These are phyloP conservation scores for Amblyjoppa fuscipennis DNA, from an alignment of 2,888 invertebrate species.

Conservation along the genomic window DNA sequence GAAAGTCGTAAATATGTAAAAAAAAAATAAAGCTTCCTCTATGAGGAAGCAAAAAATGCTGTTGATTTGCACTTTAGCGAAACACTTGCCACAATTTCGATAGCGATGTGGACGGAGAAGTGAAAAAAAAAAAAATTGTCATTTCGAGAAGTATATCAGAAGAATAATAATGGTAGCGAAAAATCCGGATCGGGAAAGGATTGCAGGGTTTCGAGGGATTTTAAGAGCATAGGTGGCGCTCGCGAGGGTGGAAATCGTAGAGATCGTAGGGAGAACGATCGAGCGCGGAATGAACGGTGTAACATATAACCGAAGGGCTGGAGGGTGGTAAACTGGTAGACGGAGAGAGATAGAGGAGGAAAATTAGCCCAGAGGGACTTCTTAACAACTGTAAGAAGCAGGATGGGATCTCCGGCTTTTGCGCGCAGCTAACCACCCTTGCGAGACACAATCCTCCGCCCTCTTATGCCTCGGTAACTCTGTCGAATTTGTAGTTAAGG, in stretches of 20 bases:
- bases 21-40: too few species aligned
- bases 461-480: conserved; percentile 84
- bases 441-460: conserved; percentile 81
- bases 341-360: conserved; percentile 64
- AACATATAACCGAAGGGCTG: conserved; percentile 41
- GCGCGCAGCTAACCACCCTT: conserved; percentile 82
- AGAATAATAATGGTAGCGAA: not conserved
- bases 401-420: conserved; percentile 74
- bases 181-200: conserved; percentile 5
- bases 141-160: too few species aligned
- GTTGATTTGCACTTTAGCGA: too few species aligned
- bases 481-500: conserved; percentile 85
- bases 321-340: conserved; percentile 40
- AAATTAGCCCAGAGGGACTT: conserved; percentile 84
- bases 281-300: conserved; percentile 52
- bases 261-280: conserved; percentile 57
- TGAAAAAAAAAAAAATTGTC: too few species aligned
- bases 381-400: conserved; percentile 83
- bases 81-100: too few species aligned
- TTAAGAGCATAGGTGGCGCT: conserved; percentile 51
- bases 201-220: conserved; percentile 28
- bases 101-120: too few species aligned
- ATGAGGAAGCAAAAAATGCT: too few species aligned
- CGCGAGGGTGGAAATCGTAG: conserved; percentile 44
- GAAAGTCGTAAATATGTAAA: too few species aligned